These are phyloP conservation scores for Trematomus loennbergii DNA, from an alignment of 2,113 vertebrate species.

Conservation along the genomic window DNA sequence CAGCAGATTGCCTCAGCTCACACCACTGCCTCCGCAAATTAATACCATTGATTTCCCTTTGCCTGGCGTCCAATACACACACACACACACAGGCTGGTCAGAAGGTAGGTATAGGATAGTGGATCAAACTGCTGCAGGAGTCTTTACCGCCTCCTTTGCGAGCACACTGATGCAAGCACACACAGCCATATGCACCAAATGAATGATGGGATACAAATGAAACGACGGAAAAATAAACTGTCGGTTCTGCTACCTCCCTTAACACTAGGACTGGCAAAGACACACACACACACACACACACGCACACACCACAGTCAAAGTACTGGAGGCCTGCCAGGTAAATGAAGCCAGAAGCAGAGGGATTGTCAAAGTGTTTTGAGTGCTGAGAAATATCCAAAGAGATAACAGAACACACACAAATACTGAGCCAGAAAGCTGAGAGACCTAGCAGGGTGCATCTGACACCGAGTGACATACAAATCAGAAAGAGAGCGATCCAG, in stretches of 20 bases:
- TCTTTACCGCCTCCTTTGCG: slow-evolving; percentile 33
- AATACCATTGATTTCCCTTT: slow-evolving; percentile 86
- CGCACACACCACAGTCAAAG: slow-evolving; percentile 41
- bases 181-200: slow-evolving; percentile 28
- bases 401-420: slow-evolving; percentile 48
- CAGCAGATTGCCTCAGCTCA: slow-evolving; percentile 85
- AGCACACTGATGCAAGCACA: slow-evolving; percentile 46
- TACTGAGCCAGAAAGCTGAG: slow-evolving; percentile 30
- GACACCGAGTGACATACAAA: slow-evolving; percentile 57
- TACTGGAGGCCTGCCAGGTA: slow-evolving; percentile 58
- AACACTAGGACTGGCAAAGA: slow-evolving; percentile 40
- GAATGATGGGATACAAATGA: slow-evolving; percentile 54
- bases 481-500: slow-evolving; percentile 20
- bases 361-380: slow-evolving; percentile 58
- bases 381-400: slow-evolving; percentile 56
- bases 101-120: slow-evolving; percentile 48
- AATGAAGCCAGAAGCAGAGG: slow-evolving; percentile 56
- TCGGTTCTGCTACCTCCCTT: slow-evolving; percentile 48
- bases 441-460: slow-evolving; percentile 23
- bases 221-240: slow-evolving; percentile 53
- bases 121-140: slow-evolving; percentile 52
- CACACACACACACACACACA: slow-evolving; percentile 27
- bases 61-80: slow-evolving; percentile 56
- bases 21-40: slow-evolving; percentile 84
- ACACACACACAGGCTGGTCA: slow-evolving; percentile 49